Evolutionary conservation across 1,140 invertebrate species (phyloP).

Genomic region (Drosophila dunni): DNA sequence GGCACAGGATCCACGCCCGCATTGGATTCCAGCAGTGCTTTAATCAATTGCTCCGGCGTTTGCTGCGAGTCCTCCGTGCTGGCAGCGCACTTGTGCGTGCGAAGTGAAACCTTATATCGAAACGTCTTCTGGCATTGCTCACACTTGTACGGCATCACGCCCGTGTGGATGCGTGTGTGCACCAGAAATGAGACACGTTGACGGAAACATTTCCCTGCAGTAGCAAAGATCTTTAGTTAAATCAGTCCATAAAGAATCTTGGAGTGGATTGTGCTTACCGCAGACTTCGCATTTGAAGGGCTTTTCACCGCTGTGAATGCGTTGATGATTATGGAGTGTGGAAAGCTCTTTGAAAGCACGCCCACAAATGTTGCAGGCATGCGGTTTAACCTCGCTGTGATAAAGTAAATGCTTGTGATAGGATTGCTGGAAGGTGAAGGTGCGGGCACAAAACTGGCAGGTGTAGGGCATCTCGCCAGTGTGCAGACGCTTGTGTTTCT

Average conservation of each 20-base stretch:
- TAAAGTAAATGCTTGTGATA: slow-evolving; percentile 95
- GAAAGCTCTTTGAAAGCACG: slow-evolving; percentile 95
- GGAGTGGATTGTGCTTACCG: slow-evolving; percentile 86
- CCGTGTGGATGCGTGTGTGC: slow-evolving; percentile 92
- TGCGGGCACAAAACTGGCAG: slow-evolving; percentile 93
- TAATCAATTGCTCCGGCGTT: slow-evolving; percentile 74
- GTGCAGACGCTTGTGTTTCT: slow-evolving; percentile 94
- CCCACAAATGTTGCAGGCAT: slow-evolving; percentile 91
- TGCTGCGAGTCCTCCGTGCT: slow-evolving; percentile 44
- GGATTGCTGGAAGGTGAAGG: slow-evolving; percentile 95
- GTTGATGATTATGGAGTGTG: slow-evolving; percentile 94
- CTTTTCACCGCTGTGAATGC: slow-evolving; percentile 95
- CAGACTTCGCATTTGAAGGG: slow-evolving; percentile 96
- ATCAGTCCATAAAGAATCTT: not conserved
- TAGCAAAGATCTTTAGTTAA: slow-evolving; percentile 62
- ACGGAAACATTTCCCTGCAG: slow-evolving; percentile 93
- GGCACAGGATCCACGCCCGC: slow-evolving; percentile 22
- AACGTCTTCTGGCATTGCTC: slow-evolving; percentile 92
- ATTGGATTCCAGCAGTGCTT: slow-evolving; percentile 68
- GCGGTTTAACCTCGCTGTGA: slow-evolving; percentile 94
- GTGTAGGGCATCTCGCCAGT: slow-evolving; percentile 94
- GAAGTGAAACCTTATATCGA: slow-evolving; percentile 93
- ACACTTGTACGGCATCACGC: slow-evolving; percentile 89
- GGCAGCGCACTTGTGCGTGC: slow-evolving; percentile 90
- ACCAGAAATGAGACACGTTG: slow-evolving; percentile 94